Base-by-base conservation (phyloP, 1,140 invertebrate species). In the Oreohelix idahoensis region DNA sequence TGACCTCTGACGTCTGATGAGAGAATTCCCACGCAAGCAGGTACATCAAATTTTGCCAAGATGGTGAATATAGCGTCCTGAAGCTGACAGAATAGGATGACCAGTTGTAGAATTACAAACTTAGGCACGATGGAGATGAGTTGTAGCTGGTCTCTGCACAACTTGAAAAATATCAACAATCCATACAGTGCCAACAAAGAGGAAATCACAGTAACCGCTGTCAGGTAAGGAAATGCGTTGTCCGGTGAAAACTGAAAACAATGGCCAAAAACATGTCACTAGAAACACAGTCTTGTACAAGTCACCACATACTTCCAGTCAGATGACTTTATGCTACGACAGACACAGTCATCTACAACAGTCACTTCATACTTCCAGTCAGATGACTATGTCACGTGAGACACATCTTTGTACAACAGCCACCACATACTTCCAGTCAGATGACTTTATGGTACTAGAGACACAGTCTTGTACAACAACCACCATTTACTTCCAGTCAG, bases 1-100 rank as follows among this genome's bases (percentile, higher is more conserved):
- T 75, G 10, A n/a, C 73, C 73, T 26, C 45, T 75, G 36, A 75
- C 73, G 11, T 75, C 15, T 20, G 73, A 26, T 29, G 73, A 75
- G n/a, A 75, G n/a, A 1, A 23, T 51, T 20, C 45, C n/a, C n/a
- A 8, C 15, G n/a, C 36, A 75, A 42, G 73, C 73, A 10, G 73
- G 73, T 29, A 75, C 8, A 8, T 17, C 39, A n/a, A 45, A 51
- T n/a, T 75, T 75, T 1, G 15, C 73, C 38, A 75, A 45, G 8
- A 75, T 42, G 15, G 39, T 10, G n/a, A 75, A 75, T 26, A 75
- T n/a, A 26, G 11, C 45, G 17, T 51, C 45, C n/a, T 75, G 73
- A 15, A 75, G 29, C 10, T 42, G 38, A 29, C 38, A 42, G 32
- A 75, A 29, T 17, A 75, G 2, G 38, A 75, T 39, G 10, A 75